Percentiles rank a stretch among this genome's conserved stretches.
These are phyloP conservation scores for Ambastaia sidthimunki DNA, from an alignment of 2,797 vertebrate genomes.

Conservation along the genomic window DNA sequence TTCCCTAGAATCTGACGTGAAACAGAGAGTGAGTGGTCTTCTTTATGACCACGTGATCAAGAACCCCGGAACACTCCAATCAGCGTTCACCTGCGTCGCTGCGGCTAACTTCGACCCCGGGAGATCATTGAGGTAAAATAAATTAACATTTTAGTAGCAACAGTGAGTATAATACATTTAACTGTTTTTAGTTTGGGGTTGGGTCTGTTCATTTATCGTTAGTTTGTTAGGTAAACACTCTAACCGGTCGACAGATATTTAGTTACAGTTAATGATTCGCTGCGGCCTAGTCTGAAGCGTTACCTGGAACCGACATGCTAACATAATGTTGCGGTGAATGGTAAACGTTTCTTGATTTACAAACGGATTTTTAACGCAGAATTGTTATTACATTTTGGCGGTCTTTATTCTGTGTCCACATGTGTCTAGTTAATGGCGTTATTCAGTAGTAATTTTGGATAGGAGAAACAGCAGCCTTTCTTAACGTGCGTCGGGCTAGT, in stretches of 20 bases:
- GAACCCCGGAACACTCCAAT: conserved; percentile 43
- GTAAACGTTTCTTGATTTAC: neutral
- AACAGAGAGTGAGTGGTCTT: conserved; percentile 9
- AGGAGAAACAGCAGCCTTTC: no score
- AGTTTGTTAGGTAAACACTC: neutral
- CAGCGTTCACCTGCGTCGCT: conserved; percentile 47
- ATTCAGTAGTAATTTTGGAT: neutral
- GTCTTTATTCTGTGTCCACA: neutral
- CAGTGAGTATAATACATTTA: neutral
- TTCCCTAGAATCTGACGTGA: neutral
- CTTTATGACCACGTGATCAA: conserved; percentile 12
- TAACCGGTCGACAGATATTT: neutral
- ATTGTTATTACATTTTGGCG: neutral
- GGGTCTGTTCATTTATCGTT: neutral
- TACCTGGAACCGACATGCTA: conserved; percentile 5
- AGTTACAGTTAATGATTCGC: neutral
- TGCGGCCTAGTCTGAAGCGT: conserved; percentile 60
- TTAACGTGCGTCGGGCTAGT: conserved; percentile 11
- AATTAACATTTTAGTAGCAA: neutral
- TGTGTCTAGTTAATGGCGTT: neutral
- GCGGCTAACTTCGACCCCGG: conserved; percentile 58
- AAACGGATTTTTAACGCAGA: neutral
- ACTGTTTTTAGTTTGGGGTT: neutral
- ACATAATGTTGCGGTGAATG: neutral
- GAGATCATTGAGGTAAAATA: conserved; percentile 64